A percentile compares a stretch with the other conserved stretches of the same genome.
phyloP scores from a whole-genome alignment of 2,888 invertebrate genomes.

The Phymatocera aterrima region DNA sequence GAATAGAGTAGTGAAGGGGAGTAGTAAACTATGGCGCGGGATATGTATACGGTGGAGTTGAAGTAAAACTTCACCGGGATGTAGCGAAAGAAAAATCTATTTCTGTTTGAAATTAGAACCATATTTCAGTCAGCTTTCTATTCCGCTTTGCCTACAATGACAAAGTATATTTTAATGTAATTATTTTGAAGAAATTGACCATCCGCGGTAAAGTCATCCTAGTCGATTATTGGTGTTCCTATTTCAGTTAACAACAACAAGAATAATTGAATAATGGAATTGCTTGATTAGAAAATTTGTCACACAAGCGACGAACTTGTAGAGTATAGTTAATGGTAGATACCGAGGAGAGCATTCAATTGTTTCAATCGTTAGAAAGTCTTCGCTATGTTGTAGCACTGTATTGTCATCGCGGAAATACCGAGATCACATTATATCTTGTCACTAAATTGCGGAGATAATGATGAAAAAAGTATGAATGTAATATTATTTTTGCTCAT shows the following conservation, averaged over 20 bases:
- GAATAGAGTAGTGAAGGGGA: too few species aligned
- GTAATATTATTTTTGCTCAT: too few species aligned
- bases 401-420: constrained; percentile 21
- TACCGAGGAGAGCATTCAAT: not conserved
- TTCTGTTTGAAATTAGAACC: constrained; percentile 14
- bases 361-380: constrained; percentile 25
- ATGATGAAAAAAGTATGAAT: too few species aligned
- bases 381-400: not conserved
- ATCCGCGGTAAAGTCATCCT: not conserved
- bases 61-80: not conserved
- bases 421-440: not conserved
- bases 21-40: not conserved
- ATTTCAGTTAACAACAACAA: not conserved
- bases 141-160: not conserved
- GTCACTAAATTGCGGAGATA: not conserved
- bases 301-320: not conserved
- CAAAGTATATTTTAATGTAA: not conserved
- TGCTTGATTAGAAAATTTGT: constrained; percentile 13
- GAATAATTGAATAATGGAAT: not conserved
- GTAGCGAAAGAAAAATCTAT: not conserved
- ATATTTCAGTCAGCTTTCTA: not conserved
- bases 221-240: not conserved
- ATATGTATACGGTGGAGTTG: not conserved
- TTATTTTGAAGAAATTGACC: not conserved
- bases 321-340: not conserved